Percentiles rank a stretch among this genome's conserved stretches.
Evolutionary conservation across 1,140 invertebrate species (phyloP).

Genomic region (Idris sp.): DNA sequence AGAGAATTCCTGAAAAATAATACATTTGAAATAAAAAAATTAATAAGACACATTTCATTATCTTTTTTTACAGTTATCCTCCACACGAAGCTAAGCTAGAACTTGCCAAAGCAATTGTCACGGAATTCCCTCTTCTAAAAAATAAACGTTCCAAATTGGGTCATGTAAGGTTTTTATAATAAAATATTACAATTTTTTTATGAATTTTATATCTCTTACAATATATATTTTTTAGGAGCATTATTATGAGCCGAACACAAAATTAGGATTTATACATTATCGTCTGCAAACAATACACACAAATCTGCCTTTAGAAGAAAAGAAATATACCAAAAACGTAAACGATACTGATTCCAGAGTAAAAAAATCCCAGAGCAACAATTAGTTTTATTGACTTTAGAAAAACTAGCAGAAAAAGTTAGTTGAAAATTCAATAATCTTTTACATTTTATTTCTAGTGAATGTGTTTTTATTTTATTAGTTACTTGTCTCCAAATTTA

Average conservation of each 20-base stretch:
- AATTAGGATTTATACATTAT: slow-evolving; percentile 21
- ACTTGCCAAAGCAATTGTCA: slow-evolving; percentile 18
- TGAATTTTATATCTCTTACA: neutral
- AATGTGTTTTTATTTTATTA: neutral
- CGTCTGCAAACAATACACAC: slow-evolving; percentile 16
- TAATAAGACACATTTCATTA: too few species aligned
- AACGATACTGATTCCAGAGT: neutral
- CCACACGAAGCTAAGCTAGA: slow-evolving; percentile 14
- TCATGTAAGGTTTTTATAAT: slow-evolving; percentile 25
- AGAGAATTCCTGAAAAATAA: neutral
- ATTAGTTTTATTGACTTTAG: slow-evolving; percentile 1
- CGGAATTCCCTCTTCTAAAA: slow-evolving; percentile 29
- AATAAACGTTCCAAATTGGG: slow-evolving; percentile 2
- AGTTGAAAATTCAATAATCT: slow-evolving; percentile 2
- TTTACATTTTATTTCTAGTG: neutral
- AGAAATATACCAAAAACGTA: slow-evolving; percentile 11
- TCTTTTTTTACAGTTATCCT: slow-evolving; percentile 6
- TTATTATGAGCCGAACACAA: slow-evolving; percentile 13
- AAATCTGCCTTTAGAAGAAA: slow-evolving; percentile 1
- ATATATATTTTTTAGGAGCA: slow-evolving; percentile 14
- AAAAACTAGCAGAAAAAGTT: slow-evolving; percentile 10
- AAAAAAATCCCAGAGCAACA: neutral
- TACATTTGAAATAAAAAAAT: neutral
- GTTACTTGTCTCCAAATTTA: too few species aligned
- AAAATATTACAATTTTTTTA: neutral